Conservation (phyloP, 2,113 vertebrate genomes). For the Spermophilus dauricus region DNA sequence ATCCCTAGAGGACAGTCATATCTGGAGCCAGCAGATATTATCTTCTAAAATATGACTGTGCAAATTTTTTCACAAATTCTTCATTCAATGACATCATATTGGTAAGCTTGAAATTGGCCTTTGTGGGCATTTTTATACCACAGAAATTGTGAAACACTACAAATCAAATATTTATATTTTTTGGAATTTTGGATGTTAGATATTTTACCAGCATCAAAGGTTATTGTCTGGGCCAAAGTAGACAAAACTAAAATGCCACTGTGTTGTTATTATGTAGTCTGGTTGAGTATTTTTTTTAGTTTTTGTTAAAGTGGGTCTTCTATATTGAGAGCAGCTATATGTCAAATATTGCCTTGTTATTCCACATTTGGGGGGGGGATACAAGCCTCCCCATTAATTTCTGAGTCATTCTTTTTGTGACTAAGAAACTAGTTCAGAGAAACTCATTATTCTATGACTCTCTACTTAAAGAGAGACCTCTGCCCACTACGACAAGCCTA, state of each 20-base stretch:
- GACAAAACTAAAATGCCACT: background rate
- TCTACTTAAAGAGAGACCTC: background rate
- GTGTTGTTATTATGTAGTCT: background rate
- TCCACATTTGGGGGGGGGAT: background rate
- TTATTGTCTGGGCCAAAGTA: background rate
- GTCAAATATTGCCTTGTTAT: background rate
- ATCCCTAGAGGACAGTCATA: background rate
- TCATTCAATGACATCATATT: background rate
- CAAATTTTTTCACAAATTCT: background rate
- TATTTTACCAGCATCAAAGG: slow-evolving; percentile 41
- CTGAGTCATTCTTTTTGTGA: slow-evolving; percentile 32
- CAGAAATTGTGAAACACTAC: background rate
- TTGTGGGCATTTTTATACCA: background rate
- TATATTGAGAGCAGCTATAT: background rate
- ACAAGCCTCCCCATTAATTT: background rate
- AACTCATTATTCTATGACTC: slow-evolving; percentile 5
- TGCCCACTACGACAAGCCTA: background rate
- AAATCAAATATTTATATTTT: background rate
- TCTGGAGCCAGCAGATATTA: background rate
- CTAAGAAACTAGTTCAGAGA: slow-evolving; percentile 34
- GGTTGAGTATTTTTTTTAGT: background rate
- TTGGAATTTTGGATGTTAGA: background rate
- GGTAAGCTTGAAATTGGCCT: background rate
- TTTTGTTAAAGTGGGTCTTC: background rate
- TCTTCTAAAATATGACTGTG: background rate